Conservation (phyloP, 2,888 invertebrate genomes). For the Hyposoter didymator region DNA sequence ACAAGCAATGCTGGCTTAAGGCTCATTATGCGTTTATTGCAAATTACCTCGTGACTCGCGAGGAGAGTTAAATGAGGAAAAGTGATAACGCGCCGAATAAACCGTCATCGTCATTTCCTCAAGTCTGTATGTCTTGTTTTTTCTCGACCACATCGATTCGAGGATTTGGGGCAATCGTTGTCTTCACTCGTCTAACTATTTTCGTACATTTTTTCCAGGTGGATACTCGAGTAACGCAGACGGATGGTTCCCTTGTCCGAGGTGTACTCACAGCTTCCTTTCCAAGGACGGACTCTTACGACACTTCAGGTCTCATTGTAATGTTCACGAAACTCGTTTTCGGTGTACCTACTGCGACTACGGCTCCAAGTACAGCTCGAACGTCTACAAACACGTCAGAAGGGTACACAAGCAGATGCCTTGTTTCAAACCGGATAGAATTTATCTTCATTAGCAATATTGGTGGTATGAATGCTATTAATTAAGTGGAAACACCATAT, state of each 20-base stretch:
- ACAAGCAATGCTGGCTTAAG: not conserved
- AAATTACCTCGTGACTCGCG: constrained; percentile 15
- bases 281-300: constrained; percentile 76
- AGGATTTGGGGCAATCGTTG: not conserved
- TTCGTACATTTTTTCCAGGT: constrained; percentile 73
- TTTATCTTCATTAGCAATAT: constrained; percentile 61
- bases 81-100: not conserved
- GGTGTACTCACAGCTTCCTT: constrained; percentile 73
- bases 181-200: not conserved
- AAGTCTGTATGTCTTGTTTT: not conserved
- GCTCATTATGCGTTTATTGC: not conserved
- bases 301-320: constrained; percentile 80
- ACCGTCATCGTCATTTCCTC: not conserved
- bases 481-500: not conserved
- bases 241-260: constrained; percentile 73
- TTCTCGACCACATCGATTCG: constrained; percentile 17
- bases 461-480: not conserved
- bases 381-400: constrained; percentile 75
- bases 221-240: constrained; percentile 65
- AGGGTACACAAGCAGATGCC: constrained; percentile 77
- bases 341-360: constrained; percentile 77
- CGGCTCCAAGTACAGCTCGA: constrained; percentile 76
- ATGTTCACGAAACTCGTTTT: constrained; percentile 75
- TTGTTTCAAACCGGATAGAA: constrained; percentile 74
- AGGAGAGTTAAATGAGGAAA: not conserved